Evolutionary conservation across 2,888 invertebrate genomes (phyloP).

Genomic region (Darwinula stevensoni): DNA sequence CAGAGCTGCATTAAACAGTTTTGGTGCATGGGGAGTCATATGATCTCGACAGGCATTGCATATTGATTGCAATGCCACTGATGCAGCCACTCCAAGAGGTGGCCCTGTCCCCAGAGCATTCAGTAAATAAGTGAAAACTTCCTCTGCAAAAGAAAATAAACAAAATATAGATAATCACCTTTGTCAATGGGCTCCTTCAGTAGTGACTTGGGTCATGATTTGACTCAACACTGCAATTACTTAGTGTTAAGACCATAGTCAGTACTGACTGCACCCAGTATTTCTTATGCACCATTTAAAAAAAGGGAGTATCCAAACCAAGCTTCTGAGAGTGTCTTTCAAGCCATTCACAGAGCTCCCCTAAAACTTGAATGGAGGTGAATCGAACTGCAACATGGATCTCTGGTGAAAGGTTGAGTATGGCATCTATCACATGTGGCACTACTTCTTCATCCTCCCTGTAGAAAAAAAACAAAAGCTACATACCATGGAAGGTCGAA

Average conservation of each 20-base stretch:
- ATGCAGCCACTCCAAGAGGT: conserved; percentile 48
- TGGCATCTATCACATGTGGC: conserved; percentile 72
- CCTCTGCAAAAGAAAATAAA: too few relatives aligned
- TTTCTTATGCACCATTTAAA: not conserved
- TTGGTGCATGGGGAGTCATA: conserved; percentile 38
- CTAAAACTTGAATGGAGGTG: conserved; percentile 57
- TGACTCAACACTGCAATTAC: not conserved
- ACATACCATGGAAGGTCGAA: too few relatives aligned
- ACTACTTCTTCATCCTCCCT: too few relatives aligned
- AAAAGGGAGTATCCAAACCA: conserved; percentile 18
- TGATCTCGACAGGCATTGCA: conserved; percentile 48
- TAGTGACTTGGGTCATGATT: conserved; percentile 22
- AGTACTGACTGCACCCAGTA: not conserved
- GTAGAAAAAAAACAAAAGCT: too few relatives aligned
- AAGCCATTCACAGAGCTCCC: conserved; percentile 84
- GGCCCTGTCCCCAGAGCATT: too few relatives aligned
- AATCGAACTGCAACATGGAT: conserved; percentile 61
- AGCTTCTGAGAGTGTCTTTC: conserved; percentile 47
- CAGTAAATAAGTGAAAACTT: too few relatives aligned
- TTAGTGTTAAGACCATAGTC: not conserved
- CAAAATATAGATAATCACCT: too few relatives aligned
- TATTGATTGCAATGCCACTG: conserved; percentile 52
- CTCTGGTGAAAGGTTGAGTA: conserved; percentile 35
- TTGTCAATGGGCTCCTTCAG: too few relatives aligned
- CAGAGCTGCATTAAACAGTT: conserved; percentile 39